Percentiles rank a stretch among this genome's conserved stretches.
Conservation (phyloP, 2,888 invertebrate genomes). For the Ashinkailepas kermadecensis region DNA sequence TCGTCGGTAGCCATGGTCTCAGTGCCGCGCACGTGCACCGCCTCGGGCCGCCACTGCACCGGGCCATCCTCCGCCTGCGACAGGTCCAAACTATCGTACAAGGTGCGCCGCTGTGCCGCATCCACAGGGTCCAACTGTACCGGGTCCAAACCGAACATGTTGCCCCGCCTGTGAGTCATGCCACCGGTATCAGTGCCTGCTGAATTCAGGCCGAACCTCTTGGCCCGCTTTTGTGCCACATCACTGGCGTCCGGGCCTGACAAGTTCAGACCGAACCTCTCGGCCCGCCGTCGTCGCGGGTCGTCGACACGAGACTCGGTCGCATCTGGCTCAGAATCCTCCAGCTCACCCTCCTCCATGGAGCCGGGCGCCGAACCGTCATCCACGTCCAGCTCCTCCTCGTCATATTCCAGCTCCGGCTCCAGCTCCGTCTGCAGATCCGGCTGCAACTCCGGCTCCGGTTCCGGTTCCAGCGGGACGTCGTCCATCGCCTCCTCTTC, state of each 20-base stretch:
- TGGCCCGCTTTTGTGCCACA: background rate
- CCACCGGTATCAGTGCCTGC: background rate
- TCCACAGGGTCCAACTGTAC: background rate
- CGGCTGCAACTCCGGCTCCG: background rate
- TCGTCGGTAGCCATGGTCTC: slow-evolving; percentile 68
- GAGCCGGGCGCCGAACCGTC: background rate
- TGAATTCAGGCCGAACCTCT: no score
- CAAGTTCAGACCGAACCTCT: background rate
- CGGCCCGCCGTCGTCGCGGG: background rate
- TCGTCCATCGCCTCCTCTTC: background rate
- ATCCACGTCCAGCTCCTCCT: background rate
- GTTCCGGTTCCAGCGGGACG: background rate
- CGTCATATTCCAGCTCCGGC: background rate
- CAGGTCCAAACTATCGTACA: slow-evolving; percentile 4
- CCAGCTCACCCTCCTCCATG: slow-evolving; percentile 17
- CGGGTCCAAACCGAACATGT: background rate
- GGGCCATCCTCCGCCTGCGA: background rate
- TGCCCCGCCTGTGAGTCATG: background rate
- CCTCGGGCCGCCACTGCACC: slow-evolving; percentile 55
- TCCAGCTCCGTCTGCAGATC: background rate
- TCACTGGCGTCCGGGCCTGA: background rate
- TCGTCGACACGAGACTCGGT: background rate
- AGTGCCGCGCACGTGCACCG: slow-evolving; percentile 65
- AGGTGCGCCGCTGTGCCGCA: background rate
- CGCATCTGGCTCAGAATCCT: background rate